These are phyloP conservation scores for Poicephalus meyeri DNA, from an alignment of 2,113 vertebrate species.

Conservation along the genomic window DNA sequence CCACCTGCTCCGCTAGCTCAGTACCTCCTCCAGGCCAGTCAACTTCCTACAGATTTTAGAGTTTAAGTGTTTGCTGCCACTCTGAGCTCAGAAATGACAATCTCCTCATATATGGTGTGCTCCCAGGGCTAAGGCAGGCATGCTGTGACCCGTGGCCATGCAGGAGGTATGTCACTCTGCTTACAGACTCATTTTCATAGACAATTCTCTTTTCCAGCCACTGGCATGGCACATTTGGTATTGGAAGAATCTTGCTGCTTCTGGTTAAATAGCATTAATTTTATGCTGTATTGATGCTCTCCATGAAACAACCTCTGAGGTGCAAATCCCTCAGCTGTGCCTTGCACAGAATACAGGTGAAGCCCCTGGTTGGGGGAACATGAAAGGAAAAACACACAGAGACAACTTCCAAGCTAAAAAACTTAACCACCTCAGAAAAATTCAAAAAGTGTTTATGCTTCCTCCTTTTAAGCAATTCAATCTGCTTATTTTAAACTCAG, in stretches of 20 bases:
- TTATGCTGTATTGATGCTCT: not conserved
- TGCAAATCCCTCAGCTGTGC: not conserved
- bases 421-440: not conserved
- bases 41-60: not conserved
- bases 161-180: not conserved
- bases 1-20: fast-evolving
- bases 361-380: not conserved
- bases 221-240: not conserved
- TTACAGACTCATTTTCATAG: not conserved
- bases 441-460: not conserved
- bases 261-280: not conserved
- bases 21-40: not conserved
- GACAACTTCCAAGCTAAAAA: not conserved
- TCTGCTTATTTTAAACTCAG: not conserved
- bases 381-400: not conserved
- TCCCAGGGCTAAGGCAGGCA: not conserved
- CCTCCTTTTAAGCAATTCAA: not conserved
- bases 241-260: not conserved
- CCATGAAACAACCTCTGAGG: not conserved
- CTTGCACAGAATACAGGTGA: not conserved
- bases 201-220: not conserved
- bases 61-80: not conserved
- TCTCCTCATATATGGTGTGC: fast-evolving
- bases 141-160: not conserved
- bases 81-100: fast-evolving